Evolutionary conservation across 1,140 invertebrate species (phyloP).

Genomic region (Rhizoglyphus robini): DNA sequence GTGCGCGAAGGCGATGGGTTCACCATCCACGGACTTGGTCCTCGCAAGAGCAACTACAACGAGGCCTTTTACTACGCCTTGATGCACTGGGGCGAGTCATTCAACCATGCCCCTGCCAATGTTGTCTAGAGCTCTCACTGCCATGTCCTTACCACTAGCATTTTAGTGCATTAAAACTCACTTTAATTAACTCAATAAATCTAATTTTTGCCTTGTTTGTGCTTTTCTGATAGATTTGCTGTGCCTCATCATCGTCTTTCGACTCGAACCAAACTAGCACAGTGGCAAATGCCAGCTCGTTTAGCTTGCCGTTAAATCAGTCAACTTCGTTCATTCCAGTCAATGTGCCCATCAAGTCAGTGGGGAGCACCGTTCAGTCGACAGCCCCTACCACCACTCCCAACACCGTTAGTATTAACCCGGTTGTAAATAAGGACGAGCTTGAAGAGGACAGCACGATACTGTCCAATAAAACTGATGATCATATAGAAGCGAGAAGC

Average conservation of each 20-base stretch:
- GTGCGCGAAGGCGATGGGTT: background rate
- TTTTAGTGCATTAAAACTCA: no score
- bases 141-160: no score
- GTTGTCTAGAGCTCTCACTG: no score
- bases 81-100: background rate
- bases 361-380: no score
- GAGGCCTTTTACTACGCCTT: background rate
- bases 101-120: no score
- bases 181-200: background rate
- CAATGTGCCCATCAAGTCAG: background rate
- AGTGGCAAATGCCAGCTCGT: background rate
- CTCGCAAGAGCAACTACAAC: background rate
- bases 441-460: background rate
- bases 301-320: background rate
- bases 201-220: background rate
- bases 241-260: no score
- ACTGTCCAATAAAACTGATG: background rate
- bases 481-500: background rate
- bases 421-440: background rate
- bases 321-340: background rate
- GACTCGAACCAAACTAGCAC: background rate
- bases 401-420: background rate
- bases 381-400: background rate
- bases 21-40: background rate
- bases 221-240: no score